Conservation (phyloP, 2,797 vertebrate species). For the Syngnathus acus region DNA sequence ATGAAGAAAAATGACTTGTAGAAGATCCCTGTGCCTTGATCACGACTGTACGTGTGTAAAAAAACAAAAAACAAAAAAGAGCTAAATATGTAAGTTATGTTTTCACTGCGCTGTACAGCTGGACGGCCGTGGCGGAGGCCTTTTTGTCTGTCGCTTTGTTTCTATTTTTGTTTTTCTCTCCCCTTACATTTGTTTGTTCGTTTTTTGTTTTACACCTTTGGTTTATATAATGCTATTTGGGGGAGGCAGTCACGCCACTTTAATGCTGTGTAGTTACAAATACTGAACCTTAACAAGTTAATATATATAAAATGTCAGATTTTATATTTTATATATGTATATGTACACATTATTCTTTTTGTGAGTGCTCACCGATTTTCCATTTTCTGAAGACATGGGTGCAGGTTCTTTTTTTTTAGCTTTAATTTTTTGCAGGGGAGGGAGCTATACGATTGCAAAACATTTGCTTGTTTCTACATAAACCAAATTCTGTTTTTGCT, state of each 20-base stretch:
- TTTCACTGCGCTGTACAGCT: constrained; percentile 86
- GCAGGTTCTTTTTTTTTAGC: constrained; percentile 53
- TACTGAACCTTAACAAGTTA: constrained; percentile 57
- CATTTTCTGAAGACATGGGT: constrained; percentile 54
- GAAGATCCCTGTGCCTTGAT: constrained; percentile 96
- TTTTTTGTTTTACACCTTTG: constrained; percentile 22
- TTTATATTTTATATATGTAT: constrained; percentile 65
- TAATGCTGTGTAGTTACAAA: constrained; percentile 77
- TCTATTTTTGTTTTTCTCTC: constrained; percentile 3
- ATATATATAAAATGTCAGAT: constrained; percentile 65
- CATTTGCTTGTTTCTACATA: constrained; percentile 85
- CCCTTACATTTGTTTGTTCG: not conserved
- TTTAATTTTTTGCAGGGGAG: constrained; percentile 77
- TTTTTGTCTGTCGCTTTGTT: constrained; percentile 46
- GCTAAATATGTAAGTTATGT: constrained; percentile 84
- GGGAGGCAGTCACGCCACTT: constrained; percentile 57
- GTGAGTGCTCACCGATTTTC: constrained; percentile 55
- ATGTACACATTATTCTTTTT: constrained; percentile 63
- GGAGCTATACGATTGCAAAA: constrained; percentile 82
- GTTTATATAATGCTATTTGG: constrained; percentile 43
- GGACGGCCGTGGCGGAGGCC: constrained; percentile 66
- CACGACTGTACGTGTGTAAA: constrained; percentile 87
- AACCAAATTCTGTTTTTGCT: constrained; percentile 81
- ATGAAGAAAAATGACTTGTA: constrained; percentile 76
- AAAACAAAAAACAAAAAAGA: constrained; percentile 45